Base-by-base conservation (phyloP, 2,888 invertebrate genomes). In the Drosophila kuntzei region DNA sequence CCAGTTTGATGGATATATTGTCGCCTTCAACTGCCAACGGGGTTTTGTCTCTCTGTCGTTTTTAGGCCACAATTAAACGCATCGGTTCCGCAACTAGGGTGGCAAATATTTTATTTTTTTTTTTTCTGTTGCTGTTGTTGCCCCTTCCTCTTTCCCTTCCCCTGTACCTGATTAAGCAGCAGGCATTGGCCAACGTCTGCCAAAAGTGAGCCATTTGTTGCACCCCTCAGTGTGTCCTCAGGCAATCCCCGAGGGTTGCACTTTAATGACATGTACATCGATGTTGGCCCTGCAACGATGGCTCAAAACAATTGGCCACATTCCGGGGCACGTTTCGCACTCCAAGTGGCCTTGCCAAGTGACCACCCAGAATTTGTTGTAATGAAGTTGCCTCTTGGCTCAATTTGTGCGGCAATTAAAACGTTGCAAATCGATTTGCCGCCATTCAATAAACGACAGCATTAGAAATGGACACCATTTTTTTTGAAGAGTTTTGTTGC, bases 1-100 rank as follows among this genome's bases (percentile, higher is more conserved):
- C 55, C 80, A 83, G 81, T 77, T 89, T 87, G 83, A 87, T 89
- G 84, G 80, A 76, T 77, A 79, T 77, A 76, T 79, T 76, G 80
- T 79, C 75, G 79, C 75, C 37, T 74, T 75, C 61, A 47, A 39
- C 43, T 72, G 75, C 57, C 63, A 66, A 53, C 72, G 50, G 67
- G 70, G 58, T 53, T 16, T 64, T 70, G 53, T 76, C 39, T 71
- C 34, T 51, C 53, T 82, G 79, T 75, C 73, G 76, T 84, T 90
- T 90, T 89, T 91, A 83, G 85, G 75, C 84, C 81, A 87, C 87
- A 91, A 89, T 91, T 87, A 91, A 89, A 88, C 79, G 76, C 78
- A 90, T 89, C 90, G 85, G 79, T 90, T 89, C 84, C 86, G 87
- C 91, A 90, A 91, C 91, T 89, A 90, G 91, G 90, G 90, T 91